phyloP scores from a whole-genome alignment of 2,888 invertebrate species.

The Eutolmus rufibarbis region DNA sequence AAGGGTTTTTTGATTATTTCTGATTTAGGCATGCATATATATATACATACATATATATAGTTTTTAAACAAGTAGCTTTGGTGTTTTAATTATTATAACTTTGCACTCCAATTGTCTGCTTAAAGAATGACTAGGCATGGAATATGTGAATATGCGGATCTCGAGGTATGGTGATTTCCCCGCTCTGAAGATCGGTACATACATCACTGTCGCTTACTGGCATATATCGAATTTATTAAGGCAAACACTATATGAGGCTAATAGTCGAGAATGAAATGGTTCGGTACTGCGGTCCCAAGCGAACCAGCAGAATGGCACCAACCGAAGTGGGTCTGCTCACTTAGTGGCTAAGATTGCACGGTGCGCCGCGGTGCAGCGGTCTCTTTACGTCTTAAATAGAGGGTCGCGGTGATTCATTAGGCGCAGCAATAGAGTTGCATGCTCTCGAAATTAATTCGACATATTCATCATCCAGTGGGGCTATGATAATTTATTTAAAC shows the following conservation, averaged over 20 bases:
- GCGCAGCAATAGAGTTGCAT: constrained; percentile 16
- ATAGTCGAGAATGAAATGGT: neutral
- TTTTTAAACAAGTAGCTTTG: neutral
- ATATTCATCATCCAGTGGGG: constrained; percentile 14
- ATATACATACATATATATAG: too few species aligned
- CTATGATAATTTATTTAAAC: constrained; percentile 17
- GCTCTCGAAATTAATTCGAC: constrained; percentile 25
- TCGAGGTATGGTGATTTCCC: neutral
- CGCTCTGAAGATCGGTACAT: neutral
- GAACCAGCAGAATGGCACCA: neutral
- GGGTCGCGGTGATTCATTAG: constrained; percentile 17
- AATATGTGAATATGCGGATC: neutral
- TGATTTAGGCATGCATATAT: too few species aligned
- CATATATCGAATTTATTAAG: constrained; percentile 28
- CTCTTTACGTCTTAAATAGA: neutral
- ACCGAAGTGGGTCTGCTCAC: neutral
- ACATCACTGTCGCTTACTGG: constrained; percentile 27
- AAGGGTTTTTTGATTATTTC: too few species aligned
- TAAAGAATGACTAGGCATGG: neutral
- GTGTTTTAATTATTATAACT: neutral
- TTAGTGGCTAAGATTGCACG: neutral
- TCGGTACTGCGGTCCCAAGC: neutral
- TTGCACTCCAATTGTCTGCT: neutral
- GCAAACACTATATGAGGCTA: constrained; percentile 4
- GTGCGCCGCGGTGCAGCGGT: neutral